A percentile compares a stretch with the other conserved stretches of the same genome.
phyloP scores from a whole-genome alignment of 2,888 invertebrate species.

The Agonopterix subpropinquella region DNA sequence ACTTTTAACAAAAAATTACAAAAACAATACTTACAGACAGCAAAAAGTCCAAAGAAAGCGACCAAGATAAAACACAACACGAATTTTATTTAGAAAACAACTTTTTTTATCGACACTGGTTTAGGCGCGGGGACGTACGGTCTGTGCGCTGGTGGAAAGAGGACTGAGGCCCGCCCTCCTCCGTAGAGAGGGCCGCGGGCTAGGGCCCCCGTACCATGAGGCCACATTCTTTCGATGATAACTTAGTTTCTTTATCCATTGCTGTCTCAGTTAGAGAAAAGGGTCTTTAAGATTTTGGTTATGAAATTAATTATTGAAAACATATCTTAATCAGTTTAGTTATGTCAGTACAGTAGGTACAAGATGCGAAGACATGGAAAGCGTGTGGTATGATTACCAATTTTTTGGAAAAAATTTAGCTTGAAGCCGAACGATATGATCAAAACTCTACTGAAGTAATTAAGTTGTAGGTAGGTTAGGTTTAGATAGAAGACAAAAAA shows the following conservation, averaged over 20 bases:
- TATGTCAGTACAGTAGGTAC: too few species aligned
- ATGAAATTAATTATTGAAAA: too few species aligned
- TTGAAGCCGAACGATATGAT: too few species aligned
- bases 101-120: slow-evolving; percentile 37
- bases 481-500: too few species aligned
- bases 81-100: slow-evolving; percentile 47
- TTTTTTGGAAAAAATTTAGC: too few species aligned
- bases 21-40: slow-evolving; percentile 45
- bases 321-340: too few species aligned
- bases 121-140: slow-evolving; percentile 33
- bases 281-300: too few species aligned
- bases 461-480: too few species aligned
- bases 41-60: slow-evolving; percentile 46
- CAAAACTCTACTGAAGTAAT: too few species aligned
- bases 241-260: slow-evolving; percentile 45
- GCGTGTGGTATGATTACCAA: too few species aligned
- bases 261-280: slow-evolving; percentile 13
- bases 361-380: too few species aligned
- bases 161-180: slow-evolving; percentile 57
- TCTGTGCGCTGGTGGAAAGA: slow-evolving; percentile 35
- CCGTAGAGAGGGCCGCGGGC: slow-evolving; percentile 55
- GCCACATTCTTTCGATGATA: slow-evolving; percentile 24
- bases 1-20: slow-evolving; percentile 17
- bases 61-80: slow-evolving; percentile 49
- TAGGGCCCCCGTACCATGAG: slow-evolving; percentile 33